Base-by-base conservation (phyloP, 1,140 invertebrate species). In the Aleiodes sp. region DNA sequence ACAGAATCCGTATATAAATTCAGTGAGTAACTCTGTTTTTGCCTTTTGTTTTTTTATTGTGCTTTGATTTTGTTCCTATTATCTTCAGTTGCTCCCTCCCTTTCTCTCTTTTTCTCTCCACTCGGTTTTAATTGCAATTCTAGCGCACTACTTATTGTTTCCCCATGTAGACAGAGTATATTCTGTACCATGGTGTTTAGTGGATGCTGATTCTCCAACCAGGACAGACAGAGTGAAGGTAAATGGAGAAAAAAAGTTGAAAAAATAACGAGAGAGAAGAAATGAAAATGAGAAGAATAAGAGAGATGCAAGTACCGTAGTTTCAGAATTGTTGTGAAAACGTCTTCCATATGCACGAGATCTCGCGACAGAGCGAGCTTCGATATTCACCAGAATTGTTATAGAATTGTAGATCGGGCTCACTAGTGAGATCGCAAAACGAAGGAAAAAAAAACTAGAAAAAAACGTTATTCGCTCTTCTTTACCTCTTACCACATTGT, bases 341-440 rank as follows among this genome's bases (percentile, higher is more conserved):
- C 19, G 46, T 37, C 64, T 66, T 66, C 29, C 64, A 66, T 66
- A 66, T 66, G 64, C 64, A 66, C 31, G 64, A 66, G 46, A 12
- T 65, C 43, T 65, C 39, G 24, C 21, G 43, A 46, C 8, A 16
- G 35, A 21, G 14, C 21, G 16, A 46, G 39, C 33, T n/a, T 65
- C 63, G 63, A 65, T 65, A 65, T 56, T 65, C 33, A 16, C 31
- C 16, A 6, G 24, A 41, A 43, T 7, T n/a, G 41, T 52, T 52
- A 28, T 65, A 19, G 46, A 57, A 57, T 57, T 66, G 31, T 65
- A n/a, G n/a, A n/a, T n/a, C n/a, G n/a, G n/a, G n/a, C n/a, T n/a
- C n/a, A n/a, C n/a, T n/a, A n/a, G n/a, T n/a, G n/a, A n/a, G n/a
- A n/a, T n/a, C n/a, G n/a, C n/a, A n/a, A n/a, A n/a, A n/a, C n/a